These are phyloP conservation scores for Parazoanthus atlanticus DNA, from an alignment of 92 coral and sea anemone species.

Conservation along the genomic window DNA sequence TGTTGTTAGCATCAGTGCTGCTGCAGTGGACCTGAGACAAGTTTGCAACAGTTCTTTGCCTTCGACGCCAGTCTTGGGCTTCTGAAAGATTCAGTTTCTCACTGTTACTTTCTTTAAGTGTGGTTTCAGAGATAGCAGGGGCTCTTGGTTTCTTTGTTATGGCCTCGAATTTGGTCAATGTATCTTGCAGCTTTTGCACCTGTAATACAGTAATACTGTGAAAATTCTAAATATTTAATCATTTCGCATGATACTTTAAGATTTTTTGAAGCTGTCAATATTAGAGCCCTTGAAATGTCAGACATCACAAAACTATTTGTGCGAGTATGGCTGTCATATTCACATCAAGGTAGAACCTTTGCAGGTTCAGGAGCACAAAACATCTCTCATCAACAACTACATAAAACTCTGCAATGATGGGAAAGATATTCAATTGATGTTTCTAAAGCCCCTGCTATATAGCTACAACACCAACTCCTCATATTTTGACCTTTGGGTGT, in stretches of 20 bases:
- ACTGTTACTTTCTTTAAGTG: conserved; percentile 49
- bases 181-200: neutral
- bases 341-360: neutral
- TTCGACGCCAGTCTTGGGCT: conserved; percentile 51
- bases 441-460: too few relatives aligned
- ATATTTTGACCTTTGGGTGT: too few relatives aligned
- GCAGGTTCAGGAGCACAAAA: neutral
- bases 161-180: neutral
- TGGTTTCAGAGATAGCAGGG: conserved; percentile 45
- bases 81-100: conserved; percentile 53
- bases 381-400: too few relatives aligned
- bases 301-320: neutral
- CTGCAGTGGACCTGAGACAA: conserved; percentile 46
- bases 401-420: too few relatives aligned
- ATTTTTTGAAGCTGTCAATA: neutral
- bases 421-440: too few relatives aligned
- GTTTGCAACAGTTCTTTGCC: conserved; percentile 38
- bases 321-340: neutral
- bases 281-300: neutral
- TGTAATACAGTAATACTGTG: neutral
- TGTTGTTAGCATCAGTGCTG: conserved; percentile 21
- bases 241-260: neutral
- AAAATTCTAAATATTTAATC: too few relatives aligned
- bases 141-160: conserved; percentile 16
- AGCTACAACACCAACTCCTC: too few relatives aligned